Evolutionary conservation across 2,113 vertebrate species (phyloP).

Genomic region (Lipophrys pholis): DNA sequence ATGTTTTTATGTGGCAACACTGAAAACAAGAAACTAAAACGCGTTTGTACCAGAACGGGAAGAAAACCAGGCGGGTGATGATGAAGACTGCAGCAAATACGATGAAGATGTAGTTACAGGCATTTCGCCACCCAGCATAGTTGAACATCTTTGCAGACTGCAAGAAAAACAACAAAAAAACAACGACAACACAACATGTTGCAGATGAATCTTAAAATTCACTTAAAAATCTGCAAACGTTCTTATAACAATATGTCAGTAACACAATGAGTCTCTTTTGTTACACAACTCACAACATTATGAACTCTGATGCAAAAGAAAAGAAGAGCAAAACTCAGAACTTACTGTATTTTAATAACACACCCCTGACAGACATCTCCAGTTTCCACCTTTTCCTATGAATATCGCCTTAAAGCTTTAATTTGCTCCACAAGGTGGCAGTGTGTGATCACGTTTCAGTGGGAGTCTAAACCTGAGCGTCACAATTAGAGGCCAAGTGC

Average conservation of each 20-base stretch:
- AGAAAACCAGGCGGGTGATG: constrained; percentile 90
- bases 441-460: constrained; percentile 13
- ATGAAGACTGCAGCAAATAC: constrained; percentile 92
- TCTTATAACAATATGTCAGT: too few species aligned
- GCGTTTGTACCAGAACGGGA: constrained; percentile 91
- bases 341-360: too few species aligned
- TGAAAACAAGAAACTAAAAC: background rate
- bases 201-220: background rate
- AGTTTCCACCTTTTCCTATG: too few species aligned
- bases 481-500: too few species aligned
- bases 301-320: too few species aligned
- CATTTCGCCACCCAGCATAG: constrained; percentile 95
- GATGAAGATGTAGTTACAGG: constrained; percentile 95
- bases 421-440: constrained; percentile 65
- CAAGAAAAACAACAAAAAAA: constrained; percentile 32
- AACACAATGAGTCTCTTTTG: too few species aligned
- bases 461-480: too few species aligned
- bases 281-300: too few species aligned
- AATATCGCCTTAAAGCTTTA: too few species aligned
- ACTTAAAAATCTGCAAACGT: too few species aligned
- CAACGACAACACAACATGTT: background rate
- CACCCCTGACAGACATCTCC: too few species aligned
- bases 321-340: too few species aligned
- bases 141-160: constrained; percentile 99
- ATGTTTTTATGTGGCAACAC: background rate